Evolutionary conservation across 2,113 vertebrate genomes (phyloP), one percentile per base, ranked within the genome.

Genomic region (Strix aluco): DNA sequence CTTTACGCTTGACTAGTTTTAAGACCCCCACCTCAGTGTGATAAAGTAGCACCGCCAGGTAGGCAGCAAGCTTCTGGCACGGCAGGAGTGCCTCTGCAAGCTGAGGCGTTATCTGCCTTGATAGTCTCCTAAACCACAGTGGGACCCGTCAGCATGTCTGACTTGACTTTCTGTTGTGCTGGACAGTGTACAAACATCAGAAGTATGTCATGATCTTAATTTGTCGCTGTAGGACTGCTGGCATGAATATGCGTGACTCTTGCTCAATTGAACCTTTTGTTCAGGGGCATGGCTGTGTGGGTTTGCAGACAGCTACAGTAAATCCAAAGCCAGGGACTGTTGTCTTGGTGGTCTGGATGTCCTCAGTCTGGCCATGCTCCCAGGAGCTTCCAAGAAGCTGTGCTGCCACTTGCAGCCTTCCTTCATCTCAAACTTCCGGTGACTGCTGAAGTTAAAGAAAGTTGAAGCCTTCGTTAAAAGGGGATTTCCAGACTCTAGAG

Each of bases 251-350:
- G 77, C 44, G 47, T 95, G 96, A 94, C 95, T 96, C 88, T 94
- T 96, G 95, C 88, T 94, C 97, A 97, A 94, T 95, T 96, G 95
- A 96, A 91, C 94, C 96, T 97, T 96, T 96, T 96, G 94, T 97
- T 97, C 90, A 47, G 92, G 88, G 91, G 55, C 92, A 96, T 0
- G 61, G 88, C 83, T 75, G 61, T 84, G 95, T 96, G 95, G 92
- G 77, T 94, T 96, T 95, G 91, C 69, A 87, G 86, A 67, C 82
- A 86, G 93, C 95, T 88, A 86, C 95, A 95, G 83, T 83, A 86
- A 94, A 91, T 94, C 73, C 83, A 72, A 91, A 96, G 74, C 6
- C 65, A 86, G 86, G 92, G 77, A 42, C 88, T 83, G 71, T 95
- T 12, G 0, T 92, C 94, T 95, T 94, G 92, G 95, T 96, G 95